These are phyloP conservation scores for Aromia moschata DNA, from an alignment of 2,888 invertebrate genomes.

Conservation along the genomic window DNA sequence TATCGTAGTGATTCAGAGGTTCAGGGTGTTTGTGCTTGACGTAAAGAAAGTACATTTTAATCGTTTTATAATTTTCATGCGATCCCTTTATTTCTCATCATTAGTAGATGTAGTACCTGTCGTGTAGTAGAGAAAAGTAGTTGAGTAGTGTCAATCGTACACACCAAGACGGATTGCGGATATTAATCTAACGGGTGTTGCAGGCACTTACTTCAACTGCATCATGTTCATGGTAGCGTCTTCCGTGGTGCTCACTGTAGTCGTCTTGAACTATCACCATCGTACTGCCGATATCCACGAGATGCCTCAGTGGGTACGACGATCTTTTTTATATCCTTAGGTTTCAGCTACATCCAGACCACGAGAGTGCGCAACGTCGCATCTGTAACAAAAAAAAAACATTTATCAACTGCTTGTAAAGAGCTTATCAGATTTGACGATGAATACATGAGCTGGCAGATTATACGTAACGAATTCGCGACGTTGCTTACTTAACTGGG, in stretches of 20 bases:
- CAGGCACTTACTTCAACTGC: slow-evolving; percentile 98
- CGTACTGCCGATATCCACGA: slow-evolving; percentile 95
- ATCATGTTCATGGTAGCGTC: slow-evolving; percentile 99
- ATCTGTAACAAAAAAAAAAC: no score
- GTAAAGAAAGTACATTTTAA: slow-evolving; percentile 52
- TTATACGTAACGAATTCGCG: no score
- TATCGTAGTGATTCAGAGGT: slow-evolving; percentile 53
- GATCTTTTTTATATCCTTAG: no score
- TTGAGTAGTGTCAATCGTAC: background rate
- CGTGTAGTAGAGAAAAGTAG: slow-evolving; percentile 21
- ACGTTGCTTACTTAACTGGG: no score
- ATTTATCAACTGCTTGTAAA: no score
- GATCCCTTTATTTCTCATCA: slow-evolving; percentile 31
- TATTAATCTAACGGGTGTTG: slow-evolving; percentile 49
- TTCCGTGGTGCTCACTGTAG: slow-evolving; percentile 95
- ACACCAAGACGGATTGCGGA: background rate
- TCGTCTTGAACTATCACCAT: slow-evolving; percentile 97
- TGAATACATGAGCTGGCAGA: no score
- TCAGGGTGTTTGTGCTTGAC: slow-evolving; percentile 58
- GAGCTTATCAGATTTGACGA: no score
- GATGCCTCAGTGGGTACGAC: slow-evolving; percentile 96
- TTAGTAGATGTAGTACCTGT: slow-evolving; percentile 40
- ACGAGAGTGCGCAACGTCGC: no score
- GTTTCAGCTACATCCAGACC: no score
- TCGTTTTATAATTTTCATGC: slow-evolving; percentile 42